Percentiles rank a stretch among this genome's conserved stretches.
Conservation (phyloP, 1,140 invertebrate genomes). For the Orchesella cincta region DNA sequence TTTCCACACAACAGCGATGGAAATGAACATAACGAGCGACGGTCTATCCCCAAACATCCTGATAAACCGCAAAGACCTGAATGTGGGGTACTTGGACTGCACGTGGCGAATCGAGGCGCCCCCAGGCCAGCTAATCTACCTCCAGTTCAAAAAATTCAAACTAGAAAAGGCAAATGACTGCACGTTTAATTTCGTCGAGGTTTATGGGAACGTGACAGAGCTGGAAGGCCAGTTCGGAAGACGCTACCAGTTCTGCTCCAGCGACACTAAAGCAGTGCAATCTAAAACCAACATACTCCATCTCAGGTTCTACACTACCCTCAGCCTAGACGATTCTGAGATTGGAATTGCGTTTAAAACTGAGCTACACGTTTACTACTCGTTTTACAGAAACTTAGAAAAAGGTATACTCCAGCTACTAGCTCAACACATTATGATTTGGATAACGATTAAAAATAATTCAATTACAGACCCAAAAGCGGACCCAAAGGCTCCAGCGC, state of each 20-base stretch:
- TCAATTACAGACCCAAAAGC: too few species aligned
- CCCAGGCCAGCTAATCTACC: conserved; percentile 70
- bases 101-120: conserved; percentile 75
- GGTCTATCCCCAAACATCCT: neutral
- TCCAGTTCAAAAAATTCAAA: conserved; percentile 69
- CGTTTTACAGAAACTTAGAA: conserved; percentile 70
- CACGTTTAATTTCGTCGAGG: conserved; percentile 76
- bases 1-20: neutral
- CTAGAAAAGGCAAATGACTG: conserved; percentile 78
- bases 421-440: too few species aligned
- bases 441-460: too few species aligned
- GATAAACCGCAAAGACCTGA: neutral
- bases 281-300: conserved; percentile 66
- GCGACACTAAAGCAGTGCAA: conserved; percentile 70
- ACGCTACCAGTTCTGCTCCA: conserved; percentile 74
- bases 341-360: conserved; percentile 59
- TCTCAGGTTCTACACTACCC: conserved; percentile 70
- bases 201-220: conserved; percentile 70
- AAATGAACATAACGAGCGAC: neutral
- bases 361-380: conserved; percentile 71
- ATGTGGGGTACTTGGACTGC: conserved; percentile 62
- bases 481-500: neutral
- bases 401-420: too few species aligned
- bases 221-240: conserved; percentile 59
- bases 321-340: conserved; percentile 56